Base-by-base conservation (phyloP, 1,140 invertebrate species). In the Conus betulinus region DNA sequence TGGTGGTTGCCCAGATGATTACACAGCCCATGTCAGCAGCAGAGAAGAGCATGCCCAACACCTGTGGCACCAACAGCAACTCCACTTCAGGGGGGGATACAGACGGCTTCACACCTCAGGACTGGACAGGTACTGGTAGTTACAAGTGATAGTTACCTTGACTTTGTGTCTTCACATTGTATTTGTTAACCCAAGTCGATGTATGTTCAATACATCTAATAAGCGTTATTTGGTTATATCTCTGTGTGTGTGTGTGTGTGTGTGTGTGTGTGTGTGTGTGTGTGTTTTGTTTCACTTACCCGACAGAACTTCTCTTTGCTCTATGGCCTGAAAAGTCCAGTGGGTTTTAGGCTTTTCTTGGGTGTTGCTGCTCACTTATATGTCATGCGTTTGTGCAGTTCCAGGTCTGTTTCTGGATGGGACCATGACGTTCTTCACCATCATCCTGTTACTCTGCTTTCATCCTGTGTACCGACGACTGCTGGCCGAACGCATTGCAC, bases 381-480 rank as follows among this genome's bases (percentile, higher is more conserved):
- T 67, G 11, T 67, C 20, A 23, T 67, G 13, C 85, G 60, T 81
- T 81, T 84, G 89, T 92, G 57, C 91, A 93, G 92, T 91, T 27
- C 90, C 93, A 84, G 90, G 90, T 27, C 85, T 93, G 15, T 90
- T 90, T 74, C 86, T 92, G 27, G 89, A 90, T 86, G 91, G 89
- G 3, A 84, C 89, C 15, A 89, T 87, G 71, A 89, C 91, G 8
- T 79, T 93, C 11, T 90, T 90, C 57, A 87, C 91, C 13, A 88
- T 93, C 27, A 57, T 93, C 8, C 87, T 94, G 13, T 92, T 93
- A 63, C 78, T 93, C 13, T 92, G 92, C 84, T 93, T 95, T 87
- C 93, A 91, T 87, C 92, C 93, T 60, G 89, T 92, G 27, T 94
- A 94, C 88, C 91, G 91, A 90, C 91, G 94, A 71, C 53, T 95